Evolutionary conservation across 2,113 vertebrate genomes (phyloP).

Genomic region (Upupa epops): DNA sequence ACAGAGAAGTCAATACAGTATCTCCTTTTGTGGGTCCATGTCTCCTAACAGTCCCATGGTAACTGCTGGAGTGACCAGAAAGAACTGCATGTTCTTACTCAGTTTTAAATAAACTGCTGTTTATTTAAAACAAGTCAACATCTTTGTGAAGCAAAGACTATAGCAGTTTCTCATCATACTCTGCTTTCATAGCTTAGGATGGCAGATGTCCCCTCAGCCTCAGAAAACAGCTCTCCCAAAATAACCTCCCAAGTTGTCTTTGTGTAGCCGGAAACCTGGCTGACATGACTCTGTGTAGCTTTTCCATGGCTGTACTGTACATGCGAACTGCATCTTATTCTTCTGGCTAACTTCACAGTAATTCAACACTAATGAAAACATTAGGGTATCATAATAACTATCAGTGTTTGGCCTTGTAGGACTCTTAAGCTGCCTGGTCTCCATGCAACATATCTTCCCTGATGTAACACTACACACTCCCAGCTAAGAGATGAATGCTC

Average conservation of each 20-base stretch:
- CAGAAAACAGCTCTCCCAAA: neutral
- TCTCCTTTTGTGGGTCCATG: neutral
- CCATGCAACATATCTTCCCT: neutral
- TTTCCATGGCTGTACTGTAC: neutral
- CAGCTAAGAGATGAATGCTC: neutral
- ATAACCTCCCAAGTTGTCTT: neutral
- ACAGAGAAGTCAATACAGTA: neutral
- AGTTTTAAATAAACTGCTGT: neutral
- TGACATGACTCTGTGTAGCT: neutral
- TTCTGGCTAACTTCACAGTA: neutral
- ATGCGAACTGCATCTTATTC: neutral
- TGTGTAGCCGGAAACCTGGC: neutral
- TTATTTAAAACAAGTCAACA: neutral
- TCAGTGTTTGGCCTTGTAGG: neutral
- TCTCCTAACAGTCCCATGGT: neutral
- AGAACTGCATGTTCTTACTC: neutral
- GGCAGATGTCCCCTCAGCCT: neutral
- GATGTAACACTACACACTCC: neutral
- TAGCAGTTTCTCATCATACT: neutral
- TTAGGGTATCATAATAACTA: neutral
- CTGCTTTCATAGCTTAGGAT: neutral
- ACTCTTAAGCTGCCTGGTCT: neutral
- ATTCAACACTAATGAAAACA: neutral
- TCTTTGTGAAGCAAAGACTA: neutral
- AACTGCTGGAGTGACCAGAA: neutral